Evolutionary conservation across 1,140 invertebrate genomes (phyloP), one percentile per base, ranked within the genome.

Genomic region (Nebria ingens): DNA sequence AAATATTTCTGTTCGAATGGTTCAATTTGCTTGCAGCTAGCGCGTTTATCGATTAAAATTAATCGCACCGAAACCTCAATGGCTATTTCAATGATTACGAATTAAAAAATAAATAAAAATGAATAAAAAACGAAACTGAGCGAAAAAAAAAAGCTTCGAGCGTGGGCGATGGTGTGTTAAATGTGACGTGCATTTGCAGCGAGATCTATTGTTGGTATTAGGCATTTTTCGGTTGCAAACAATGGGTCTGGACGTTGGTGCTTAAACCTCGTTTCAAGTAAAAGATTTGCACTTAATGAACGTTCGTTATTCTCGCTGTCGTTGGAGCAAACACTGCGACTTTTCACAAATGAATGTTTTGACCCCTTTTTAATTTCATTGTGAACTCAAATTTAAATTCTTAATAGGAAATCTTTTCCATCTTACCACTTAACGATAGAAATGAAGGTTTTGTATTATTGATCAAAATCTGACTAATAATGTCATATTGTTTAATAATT

Each of bases 21-120:
- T 45, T 45, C 40, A 45, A 45, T 45, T 45, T 12, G 40, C 40
- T 3, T 45, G 40, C 9, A 45, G 9, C 17, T 45, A 45, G 40
- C 40, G 15, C 52, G 2, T 54, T 20, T 22, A 57, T 21, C 52
- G 56, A 57, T 57, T 57, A 54, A 57, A 57, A 57, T 54, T 57
- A 57, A 57, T 57, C 56, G 56, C 52, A 4, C 21, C 51, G 52
- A 57, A 57, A 51, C 56, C 51, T 50, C 52, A 50, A 51, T 52
- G 53, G 56, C 56, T 45, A 53, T 57, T 57, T 57, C 45, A 40
- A 34, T 57, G 51, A 54, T 57, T 42, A 57, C 56, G 51, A 42
- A 21, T 19, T 38, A 51, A 56, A 56, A 56, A 56, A 52, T n/a
- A n/a, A n/a, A n/a, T n/a, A n/a, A n/a, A n/a, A n/a, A n/a, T n/a